These are phyloP conservation scores for Amphiduros pacificus DNA, from an alignment of 2,888 invertebrate genomes.

Conservation along the genomic window DNA sequence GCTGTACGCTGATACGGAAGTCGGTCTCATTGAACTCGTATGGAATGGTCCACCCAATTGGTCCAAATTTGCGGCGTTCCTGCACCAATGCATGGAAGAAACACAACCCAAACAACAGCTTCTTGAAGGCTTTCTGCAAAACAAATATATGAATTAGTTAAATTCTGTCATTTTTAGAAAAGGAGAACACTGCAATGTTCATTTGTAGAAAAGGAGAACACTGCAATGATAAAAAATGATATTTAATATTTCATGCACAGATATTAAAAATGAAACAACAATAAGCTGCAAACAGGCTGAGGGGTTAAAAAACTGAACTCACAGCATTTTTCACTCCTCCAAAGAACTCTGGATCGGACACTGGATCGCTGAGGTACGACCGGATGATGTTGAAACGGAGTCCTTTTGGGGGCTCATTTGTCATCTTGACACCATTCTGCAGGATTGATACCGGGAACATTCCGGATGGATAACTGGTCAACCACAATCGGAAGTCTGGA, in stretches of 20 bases:
- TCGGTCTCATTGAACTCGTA: slow-evolving; percentile 64
- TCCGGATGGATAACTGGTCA: slow-evolving; percentile 60
- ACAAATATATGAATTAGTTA: no score
- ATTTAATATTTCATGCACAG: no score
- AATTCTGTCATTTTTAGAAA: no score
- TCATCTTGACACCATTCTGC: slow-evolving; percentile 62
- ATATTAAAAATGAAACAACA: no score
- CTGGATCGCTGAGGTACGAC: slow-evolving; percentile 78
- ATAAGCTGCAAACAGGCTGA: neutral
- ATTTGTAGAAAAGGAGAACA: no score
- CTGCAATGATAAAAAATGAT: no score
- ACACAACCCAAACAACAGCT: slow-evolving; percentile 61
- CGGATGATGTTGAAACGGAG: slow-evolving; percentile 59
- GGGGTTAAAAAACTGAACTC: no score
- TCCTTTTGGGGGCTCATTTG: slow-evolving; percentile 62
- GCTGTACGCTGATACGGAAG: slow-evolving; percentile 61
- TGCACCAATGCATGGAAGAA: slow-evolving; percentile 64
- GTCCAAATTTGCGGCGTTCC: slow-evolving; percentile 62
- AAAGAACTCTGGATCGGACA: slow-evolving; percentile 85
- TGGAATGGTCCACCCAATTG: slow-evolving; percentile 64
- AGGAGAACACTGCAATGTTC: no score
- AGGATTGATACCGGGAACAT: slow-evolving; percentile 61
- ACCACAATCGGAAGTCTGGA: slow-evolving; percentile 61
- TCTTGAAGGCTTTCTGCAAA: slow-evolving; percentile 57
- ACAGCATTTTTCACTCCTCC: slow-evolving; percentile 53